Conservation (phyloP, 2,797 vertebrate genomes). For the Sebastes reedi region DNA sequence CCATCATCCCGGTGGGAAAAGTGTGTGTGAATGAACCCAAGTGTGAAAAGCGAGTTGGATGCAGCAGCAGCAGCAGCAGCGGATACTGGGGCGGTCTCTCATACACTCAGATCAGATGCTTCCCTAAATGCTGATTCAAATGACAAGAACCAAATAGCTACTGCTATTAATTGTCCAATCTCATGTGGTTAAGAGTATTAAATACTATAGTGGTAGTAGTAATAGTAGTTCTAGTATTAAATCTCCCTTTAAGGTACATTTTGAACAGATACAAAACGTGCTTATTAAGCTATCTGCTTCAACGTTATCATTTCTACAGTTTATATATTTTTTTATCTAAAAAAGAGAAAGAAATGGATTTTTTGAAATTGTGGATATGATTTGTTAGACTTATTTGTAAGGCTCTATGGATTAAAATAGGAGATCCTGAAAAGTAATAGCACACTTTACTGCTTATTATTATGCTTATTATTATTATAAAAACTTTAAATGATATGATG, state of each 20-base stretch:
- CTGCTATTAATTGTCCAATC: not conserved
- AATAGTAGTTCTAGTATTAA: no score
- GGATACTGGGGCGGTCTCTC: conserved; percentile 75
- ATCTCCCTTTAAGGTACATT: no score
- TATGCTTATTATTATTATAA: not conserved
- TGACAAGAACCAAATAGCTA: conserved; percentile 49
- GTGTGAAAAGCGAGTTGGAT: conserved; percentile 70
- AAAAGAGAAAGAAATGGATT: not conserved
- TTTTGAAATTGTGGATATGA: not conserved
- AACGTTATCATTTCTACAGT: not conserved
- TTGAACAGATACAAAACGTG: no score
- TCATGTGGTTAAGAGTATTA: no score
- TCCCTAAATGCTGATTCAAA: conserved; percentile 58
- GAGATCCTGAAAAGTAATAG: not conserved
- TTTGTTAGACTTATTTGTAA: not conserved
- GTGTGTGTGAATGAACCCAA: conserved; percentile 85
- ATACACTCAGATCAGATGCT: conserved; percentile 55
- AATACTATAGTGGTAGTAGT: no score
- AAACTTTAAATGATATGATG: not conserved
- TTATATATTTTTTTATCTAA: no score
- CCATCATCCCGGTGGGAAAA: conserved; percentile 97
- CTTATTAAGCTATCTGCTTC: not conserved
- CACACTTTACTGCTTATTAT: not conserved
- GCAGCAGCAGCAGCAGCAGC: conserved; percentile 63
- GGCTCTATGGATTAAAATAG: not conserved